Percentiles rank a stretch among this genome's conserved stretches.
Evolutionary conservation across 2,888 invertebrate genomes (phyloP).

Genomic region (Lottia scabra): DNA sequence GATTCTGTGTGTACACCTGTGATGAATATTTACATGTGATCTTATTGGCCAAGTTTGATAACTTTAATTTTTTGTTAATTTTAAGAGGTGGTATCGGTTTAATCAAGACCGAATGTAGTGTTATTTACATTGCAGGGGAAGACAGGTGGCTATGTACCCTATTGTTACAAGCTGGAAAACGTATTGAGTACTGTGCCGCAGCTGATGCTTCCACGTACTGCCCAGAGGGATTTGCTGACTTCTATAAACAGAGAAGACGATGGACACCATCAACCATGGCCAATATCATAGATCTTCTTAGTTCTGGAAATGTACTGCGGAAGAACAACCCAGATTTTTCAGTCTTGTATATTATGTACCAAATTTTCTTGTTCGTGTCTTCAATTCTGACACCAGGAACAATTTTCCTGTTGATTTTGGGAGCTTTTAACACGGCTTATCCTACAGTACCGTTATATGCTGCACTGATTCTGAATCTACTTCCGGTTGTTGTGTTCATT

Average conservation of each 20-base stretch:
- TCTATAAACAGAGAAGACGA: slow-evolving; percentile 47
- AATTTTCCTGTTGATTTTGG: slow-evolving; percentile 78
- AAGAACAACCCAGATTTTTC: slow-evolving; percentile 35
- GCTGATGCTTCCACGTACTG: slow-evolving; percentile 98
- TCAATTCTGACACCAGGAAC: slow-evolving; percentile 93
- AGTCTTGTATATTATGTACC: slow-evolving; percentile 38
- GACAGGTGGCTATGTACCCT: slow-evolving; percentile 98
- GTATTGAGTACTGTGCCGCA: slow-evolving; percentile 97
- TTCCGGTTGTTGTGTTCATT: slow-evolving; percentile 49
- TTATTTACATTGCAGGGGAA: slow-evolving; percentile 75
- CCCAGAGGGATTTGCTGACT: slow-evolving; percentile 90
- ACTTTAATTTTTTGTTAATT: too few relatives aligned
- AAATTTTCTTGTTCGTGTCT: slow-evolving; percentile 71
- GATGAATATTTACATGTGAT: too few relatives aligned
- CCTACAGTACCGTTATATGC: slow-evolving; percentile 71
- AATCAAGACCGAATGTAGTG: too few relatives aligned
- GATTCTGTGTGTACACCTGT: too few relatives aligned
- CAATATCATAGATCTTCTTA: slow-evolving; percentile 45
- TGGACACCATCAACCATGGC: slow-evolving; percentile 55
- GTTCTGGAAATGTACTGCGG: slow-evolving; percentile 18
- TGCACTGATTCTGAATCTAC: slow-evolving; percentile 71
- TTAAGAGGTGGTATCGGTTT: too few relatives aligned
- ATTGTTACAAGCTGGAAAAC: slow-evolving; percentile 92
- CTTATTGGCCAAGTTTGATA: too few relatives aligned
- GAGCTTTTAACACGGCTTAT: slow-evolving; percentile 42